Evolutionary conservation across 2,113 vertebrate genomes (phyloP), one percentile per base, ranked within the genome.

Genomic region (Cacatua alba): DNA sequence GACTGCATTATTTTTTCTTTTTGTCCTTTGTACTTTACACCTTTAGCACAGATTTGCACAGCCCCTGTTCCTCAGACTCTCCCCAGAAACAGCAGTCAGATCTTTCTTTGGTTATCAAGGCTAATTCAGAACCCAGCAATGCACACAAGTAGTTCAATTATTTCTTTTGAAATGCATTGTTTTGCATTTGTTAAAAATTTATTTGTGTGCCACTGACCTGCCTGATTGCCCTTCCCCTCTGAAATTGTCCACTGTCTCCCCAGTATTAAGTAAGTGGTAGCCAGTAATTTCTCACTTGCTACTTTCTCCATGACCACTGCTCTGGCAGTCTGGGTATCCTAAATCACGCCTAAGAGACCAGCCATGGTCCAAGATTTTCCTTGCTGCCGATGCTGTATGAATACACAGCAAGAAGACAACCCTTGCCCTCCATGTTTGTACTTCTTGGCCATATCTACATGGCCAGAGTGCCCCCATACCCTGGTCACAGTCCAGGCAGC

Each of bases 371-470:
- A 57, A 41, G 53, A 29, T 57, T 44, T 39, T 87, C 23, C 64
- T 52, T 46, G 51, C 43, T 55, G 17, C 23, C 15, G 10, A 7
- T 2, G 0, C 9, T 13, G 20, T 53, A 52, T 9, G 46, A 82
- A 69, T 20, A 17, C 0, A 0, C 35, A 71, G 37, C 15, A 49
- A 49, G 67, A 76, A 49, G 65, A 43, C 41, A 60, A 12, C 10
- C 31, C 19, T 31, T 62, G 23, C 44, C 39, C 44, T 39, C 4
- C 10, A 2, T 4, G 9, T 46, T 71, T 26, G 20, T 25, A 19
- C 67, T 57, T 51, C 25, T 67, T 1, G 3, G 11, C 20, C 5
- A 2, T 24, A 14, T 14, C 72, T 55, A 7, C 0, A 0, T 17
- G 53, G 18, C 41, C 19, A 11, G 17, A 24, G 8, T 33, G 8